Base-by-base conservation (phyloP, 2,797 vertebrate species). In the Channallabes apus region DNA sequence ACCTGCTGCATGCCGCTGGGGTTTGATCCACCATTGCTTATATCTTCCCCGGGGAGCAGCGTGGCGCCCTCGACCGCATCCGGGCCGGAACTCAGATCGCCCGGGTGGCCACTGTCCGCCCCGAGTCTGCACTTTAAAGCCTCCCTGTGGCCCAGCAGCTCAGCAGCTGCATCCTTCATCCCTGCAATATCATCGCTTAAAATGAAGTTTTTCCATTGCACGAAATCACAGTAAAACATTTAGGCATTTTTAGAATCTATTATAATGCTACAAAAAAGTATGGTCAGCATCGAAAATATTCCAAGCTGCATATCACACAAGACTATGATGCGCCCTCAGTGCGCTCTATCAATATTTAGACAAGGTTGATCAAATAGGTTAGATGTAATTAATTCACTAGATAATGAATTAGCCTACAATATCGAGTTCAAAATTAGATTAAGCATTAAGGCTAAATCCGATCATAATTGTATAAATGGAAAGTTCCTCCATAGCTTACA, bases 151-250 rank as follows among this genome's bases (percentile, higher is more conserved):
- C 97, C 97, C 90, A 99, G 96, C 87, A 99, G 95, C 95, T 99
- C 97, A 64, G 94, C 95, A 88, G 97, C 95, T 89, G 97, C 97
- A 94, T 99, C 97, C 93, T 99, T 99, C 97, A 99, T 99, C 95
- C 98, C 97, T 99, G 95, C 54, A 51, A 71, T 85, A 38, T n/a
- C 29, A 84, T 27, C 22, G 73, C 35, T 27, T 18, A 84, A 68
- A 67, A 81, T 87, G 81, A 84, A 73, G 51, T 82, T 80, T 87
- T 46, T 86, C 82, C 84, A 82, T 84, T 72, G 24, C 35, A 38
- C 18, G 32, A 3, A 67, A 54, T 18, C 35, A 20, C 68, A 84
- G 61, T 22, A 35, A 51, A 78, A 76, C 73, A 83, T 62, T 35
- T 62, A 2, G 14, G 59, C 24, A 24, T 54, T 54, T 82, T 7